Base-by-base conservation (phyloP, 2,113 vertebrate genomes). In the Petromus typicus region DNA sequence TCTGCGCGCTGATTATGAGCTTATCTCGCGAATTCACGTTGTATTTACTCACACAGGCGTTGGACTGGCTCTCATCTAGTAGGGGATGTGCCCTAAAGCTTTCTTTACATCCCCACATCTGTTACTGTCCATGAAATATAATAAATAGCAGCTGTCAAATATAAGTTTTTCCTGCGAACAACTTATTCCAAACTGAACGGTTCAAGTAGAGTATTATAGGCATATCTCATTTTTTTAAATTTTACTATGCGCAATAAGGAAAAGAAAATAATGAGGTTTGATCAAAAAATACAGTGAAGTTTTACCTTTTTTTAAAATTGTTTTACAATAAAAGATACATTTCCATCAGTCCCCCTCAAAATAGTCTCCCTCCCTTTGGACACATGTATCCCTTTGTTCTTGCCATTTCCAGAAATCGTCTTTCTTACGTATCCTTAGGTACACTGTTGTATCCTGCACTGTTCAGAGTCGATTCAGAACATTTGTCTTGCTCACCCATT, bases 111-210 rank as follows among this genome's bases (percentile, higher is more conserved):
- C 32, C 64, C 63, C 94, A 37, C 6, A 11, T 32, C 57, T 89
- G 3, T 90, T 30, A 78, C 7, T 16, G 67, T 12, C 67, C 37
- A 57, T 37, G 30, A 54, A 83, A 69, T 37, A 48, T 59, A 56
- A 82, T 18, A 86, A 56, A 82, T 18, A 86, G 73, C 48, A 87
- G 71, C 76, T 92, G 61, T 86, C 75, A 61, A 80, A 86, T 79
- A 32, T 0, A 1, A 79, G 23, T 48, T 76, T 95, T 94, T 75
- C 76, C 90, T 76, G 40, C 64, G 78, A 96, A 43, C 71, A 90
- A 87, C 30, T 80, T 82, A 84, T 94, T 86, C 67, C 89, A n/a
- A 66, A 5, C 63, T 86, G 71, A 93, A 51, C 87, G 64, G 94
- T 93, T 95, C 96, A 93, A 43, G 61, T 54, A 76, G 37, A 89